Evolutionary conservation across 1,140 invertebrate species (phyloP).

Genomic region (Lutraria rhynchaena): DNA sequence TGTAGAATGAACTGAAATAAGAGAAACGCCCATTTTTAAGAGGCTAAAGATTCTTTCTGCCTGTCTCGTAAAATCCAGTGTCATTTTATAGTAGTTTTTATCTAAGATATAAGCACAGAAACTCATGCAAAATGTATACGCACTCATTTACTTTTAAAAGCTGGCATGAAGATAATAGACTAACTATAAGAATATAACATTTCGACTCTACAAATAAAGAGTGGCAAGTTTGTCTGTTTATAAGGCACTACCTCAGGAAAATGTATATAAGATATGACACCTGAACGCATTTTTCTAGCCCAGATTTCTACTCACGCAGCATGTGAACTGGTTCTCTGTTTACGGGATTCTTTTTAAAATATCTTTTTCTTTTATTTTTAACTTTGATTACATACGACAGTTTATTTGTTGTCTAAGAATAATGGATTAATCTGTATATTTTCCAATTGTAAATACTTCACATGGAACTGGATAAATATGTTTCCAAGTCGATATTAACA

Average conservation of each 20-base stretch:
- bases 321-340: too few species aligned
- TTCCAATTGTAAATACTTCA: too few species aligned
- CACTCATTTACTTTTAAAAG: background rate
- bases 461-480: background rate
- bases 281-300: too few species aligned
- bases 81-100: background rate
- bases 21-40: background rate
- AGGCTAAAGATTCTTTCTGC: background rate
- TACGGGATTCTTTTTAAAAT: too few species aligned
- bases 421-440: too few species aligned
- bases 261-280: too few species aligned
- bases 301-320: too few species aligned
- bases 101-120: background rate
- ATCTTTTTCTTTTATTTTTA: too few species aligned
- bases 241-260: too few species aligned
- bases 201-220: background rate
- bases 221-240: too few species aligned
- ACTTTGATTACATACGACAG: too few species aligned
- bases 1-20: conserved; percentile 38
- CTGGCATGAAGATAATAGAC: background rate
- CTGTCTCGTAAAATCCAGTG: background rate
- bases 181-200: background rate
- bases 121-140: background rate
- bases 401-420: too few species aligned
- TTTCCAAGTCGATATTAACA: background rate